Evolutionary conservation across 2,888 invertebrate genomes (phyloP).

Genomic region (Heliconius sara): DNA sequence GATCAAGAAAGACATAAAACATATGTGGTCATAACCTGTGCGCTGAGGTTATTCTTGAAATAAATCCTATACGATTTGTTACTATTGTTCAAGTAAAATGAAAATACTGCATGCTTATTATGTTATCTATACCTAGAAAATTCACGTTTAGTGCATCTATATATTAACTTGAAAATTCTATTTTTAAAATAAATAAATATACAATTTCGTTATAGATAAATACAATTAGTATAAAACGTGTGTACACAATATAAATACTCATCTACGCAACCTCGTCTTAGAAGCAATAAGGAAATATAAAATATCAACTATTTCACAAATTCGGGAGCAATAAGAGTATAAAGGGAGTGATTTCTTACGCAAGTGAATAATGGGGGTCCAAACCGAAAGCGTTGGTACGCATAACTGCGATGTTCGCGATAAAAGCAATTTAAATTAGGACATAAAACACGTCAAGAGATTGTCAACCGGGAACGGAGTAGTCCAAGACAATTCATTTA

Average conservation of each 20-base stretch:
- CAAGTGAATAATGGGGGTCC: slow-evolving; percentile 62
- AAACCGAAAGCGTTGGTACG: slow-evolving; percentile 43
- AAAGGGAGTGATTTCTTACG: slow-evolving; percentile 62
- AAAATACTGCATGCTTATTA: not conserved
- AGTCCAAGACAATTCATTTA: slow-evolving; percentile 66
- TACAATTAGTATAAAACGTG: too few species aligned
- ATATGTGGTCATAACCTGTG: slow-evolving; percentile 38
- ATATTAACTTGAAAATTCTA: too few species aligned
- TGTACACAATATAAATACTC: not conserved
- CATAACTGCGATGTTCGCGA: slow-evolving; percentile 66
- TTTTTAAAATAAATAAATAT: too few species aligned
- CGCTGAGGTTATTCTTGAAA: slow-evolving; percentile 30
- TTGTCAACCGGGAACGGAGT: slow-evolving; percentile 71
- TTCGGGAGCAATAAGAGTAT: slow-evolving; percentile 28
- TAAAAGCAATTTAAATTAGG: slow-evolving; percentile 62
- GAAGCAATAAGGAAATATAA: not conserved
- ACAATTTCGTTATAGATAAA: too few species aligned
- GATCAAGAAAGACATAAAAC: slow-evolving; percentile 37
- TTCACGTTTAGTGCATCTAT: not conserved
- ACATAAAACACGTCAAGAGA: slow-evolving; percentile 76
- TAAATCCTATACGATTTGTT: slow-evolving; percentile 22
- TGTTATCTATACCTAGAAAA: not conserved
- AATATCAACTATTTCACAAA: slow-evolving; percentile 21
- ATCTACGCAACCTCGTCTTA: not conserved
- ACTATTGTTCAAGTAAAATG: slow-evolving; percentile 15